Base-by-base conservation (phyloP, 2,113 vertebrate species). In the Entelurus aequoreus region DNA sequence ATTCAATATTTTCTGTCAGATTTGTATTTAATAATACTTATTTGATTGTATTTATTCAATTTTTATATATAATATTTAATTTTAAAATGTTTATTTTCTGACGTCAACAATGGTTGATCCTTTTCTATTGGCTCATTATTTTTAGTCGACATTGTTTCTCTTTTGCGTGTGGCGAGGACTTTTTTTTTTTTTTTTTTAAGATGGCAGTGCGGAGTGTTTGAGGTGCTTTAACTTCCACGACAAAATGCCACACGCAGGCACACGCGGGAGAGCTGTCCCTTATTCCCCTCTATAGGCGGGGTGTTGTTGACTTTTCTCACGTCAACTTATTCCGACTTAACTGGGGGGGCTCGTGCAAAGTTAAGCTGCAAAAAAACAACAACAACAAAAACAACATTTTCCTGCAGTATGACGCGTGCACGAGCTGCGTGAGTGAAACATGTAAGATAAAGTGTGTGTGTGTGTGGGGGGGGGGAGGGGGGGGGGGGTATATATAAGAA, bases 141-240 rank as follows among this genome's bases (percentile, higher is more conserved):
- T 19, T 19, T 19, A 19, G 1, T 19, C 19, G 19, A 19, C 19
- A 19, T 19, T 19, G 19, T 19, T 19, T 19, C 19, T 19, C 19
- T 19, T 19, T 19, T 19, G 19, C 19, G 19, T 19, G 19, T n/a
- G n/a, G n/a, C n/a, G n/a, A n/a, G n/a, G n/a, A n/a, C n/a, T n/a
- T n/a, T n/a, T n/a, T n/a, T n/a, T n/a, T n/a, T n/a, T n/a, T n/a
- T n/a, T n/a, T n/a, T n/a, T n/a, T n/a, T n/a, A n/a, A n/a, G n/a
- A n/a, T n/a, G n/a, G n/a, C n/a, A n/a, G n/a, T 19, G 19, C 19
- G 19, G 19, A 19, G 73, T 76, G 72, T 62, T 75, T 75, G 49
- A 75, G 48, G 61, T 80, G 72, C 56, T 68, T 77, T 76, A 76
- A 70, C 68, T 69, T 21, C 59, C 65, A 68, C 80, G 72, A 78